Evolutionary conservation across 2,888 invertebrate genomes (phyloP), one percentile per base, ranked within the genome.

Genomic region (Cremastinae sp.): DNA sequence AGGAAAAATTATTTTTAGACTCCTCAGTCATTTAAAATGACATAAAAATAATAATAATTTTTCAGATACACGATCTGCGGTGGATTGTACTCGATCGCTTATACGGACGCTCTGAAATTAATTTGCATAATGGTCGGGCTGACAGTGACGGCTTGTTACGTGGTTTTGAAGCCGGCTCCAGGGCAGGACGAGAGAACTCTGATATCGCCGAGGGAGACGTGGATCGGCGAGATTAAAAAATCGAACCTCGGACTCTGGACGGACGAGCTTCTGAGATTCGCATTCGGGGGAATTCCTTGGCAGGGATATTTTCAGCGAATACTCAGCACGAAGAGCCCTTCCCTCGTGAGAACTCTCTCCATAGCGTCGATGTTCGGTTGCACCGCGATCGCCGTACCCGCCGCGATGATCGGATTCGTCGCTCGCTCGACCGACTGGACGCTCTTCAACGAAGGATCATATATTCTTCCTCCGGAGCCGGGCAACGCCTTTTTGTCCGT

Each of bases 291-390:
- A 35, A 93, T 94, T 81, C 93, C 94, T 18, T 94, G 93, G 93
- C 93, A 94, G 89, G 93, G 93, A 12, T 94, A 94, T 85, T 94
- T 94, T 85, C 94, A 95, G 90, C 90, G 94, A 65, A 93, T 95
- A 12, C 88, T 94, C 68, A 94, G 94, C 22, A 92, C 94, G 59
- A 92, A 92, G 83, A 92, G 92, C 18, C 93, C 93, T 2, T 85
- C 90, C n/a, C 91, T 92, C 66, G 94, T 94, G 18, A 92, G 93
- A 83, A 90, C 92, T 20, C 88, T 94, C 75, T 94, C 94, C 4
- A 92, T 93, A 80, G 92, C 92, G 0, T 93, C 94, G 16, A 93
- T 93, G 75, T 88, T 93, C 61, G 93, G 93, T 0, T 93, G 94
- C 82, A 86, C 94, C 75, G 87, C 93, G 3, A 92, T 94, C 90